Conservation (phyloP, 2,113 vertebrate genomes). For the Pterocles burchelli region DNA sequence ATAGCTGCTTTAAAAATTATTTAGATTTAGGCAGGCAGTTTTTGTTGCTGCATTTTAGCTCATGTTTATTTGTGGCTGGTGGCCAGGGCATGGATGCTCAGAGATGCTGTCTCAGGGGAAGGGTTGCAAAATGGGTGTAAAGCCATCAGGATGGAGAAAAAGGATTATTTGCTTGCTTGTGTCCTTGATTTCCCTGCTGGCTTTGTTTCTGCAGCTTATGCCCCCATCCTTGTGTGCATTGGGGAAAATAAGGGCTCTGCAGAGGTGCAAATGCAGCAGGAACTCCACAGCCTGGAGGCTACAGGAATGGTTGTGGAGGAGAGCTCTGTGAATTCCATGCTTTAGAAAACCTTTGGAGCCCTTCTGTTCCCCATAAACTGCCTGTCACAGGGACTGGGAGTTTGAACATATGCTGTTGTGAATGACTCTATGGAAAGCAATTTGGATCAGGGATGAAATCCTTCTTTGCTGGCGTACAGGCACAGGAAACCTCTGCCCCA, state of each 20-base stretch:
- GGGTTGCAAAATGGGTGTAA: neutral
- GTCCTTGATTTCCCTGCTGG: neutral
- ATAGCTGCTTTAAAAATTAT: neutral
- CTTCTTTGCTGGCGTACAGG: neutral
- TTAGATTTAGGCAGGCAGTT: neutral
- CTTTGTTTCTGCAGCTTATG: neutral
- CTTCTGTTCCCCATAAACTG: neutral
- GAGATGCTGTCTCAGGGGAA: neutral
- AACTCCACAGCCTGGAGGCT: neutral
- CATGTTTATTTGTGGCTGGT: neutral
- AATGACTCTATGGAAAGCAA: neutral
- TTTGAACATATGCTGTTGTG: neutral
- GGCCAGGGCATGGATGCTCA: neutral
- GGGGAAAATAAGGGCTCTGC: neutral
- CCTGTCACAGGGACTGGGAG: neutral
- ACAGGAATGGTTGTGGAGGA: neutral
- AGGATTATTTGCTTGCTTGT: neutral
- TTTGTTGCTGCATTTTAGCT: neutral
- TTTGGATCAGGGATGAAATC: neutral
- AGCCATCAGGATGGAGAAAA: neutral
- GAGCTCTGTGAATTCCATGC: neutral
- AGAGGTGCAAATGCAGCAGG: neutral
- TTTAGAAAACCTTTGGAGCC: neutral
- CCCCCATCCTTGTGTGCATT: fast-evolving
- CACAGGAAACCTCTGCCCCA: neutral